Evolutionary conservation across 2,797 vertebrate species (phyloP), one percentile per base, ranked within the genome.

Genomic region (Sarcoramphus papa): DNA sequence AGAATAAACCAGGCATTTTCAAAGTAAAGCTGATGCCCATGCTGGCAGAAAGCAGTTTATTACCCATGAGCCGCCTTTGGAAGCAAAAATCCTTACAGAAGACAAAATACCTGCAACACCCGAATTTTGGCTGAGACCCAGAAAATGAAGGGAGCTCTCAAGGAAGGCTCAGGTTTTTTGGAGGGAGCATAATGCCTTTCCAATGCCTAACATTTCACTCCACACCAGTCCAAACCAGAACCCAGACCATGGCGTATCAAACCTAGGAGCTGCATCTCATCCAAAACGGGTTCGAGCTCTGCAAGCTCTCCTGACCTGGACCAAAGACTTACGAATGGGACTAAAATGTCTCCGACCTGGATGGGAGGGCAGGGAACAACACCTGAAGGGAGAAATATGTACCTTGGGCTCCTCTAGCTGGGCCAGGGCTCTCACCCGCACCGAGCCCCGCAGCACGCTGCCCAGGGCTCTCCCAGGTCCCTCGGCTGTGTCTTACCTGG

Each of bases 201-300:
- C 50, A 75, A 12, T 14, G 60, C 43, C 62, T 43, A 15, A 30
- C 6, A 6, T 37, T 41, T 60, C 68, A 25, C 28, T 69, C 21
- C 31, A 56, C 72, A 45, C 20, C 28, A 37, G 30, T 22, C 28
- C 54, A 88, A 83, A 82, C 47, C 43, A 50, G 23, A 83, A 53
- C 9, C 4, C 33, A 63, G 56, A 37, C 21, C 33, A 10, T 0
- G 0, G 7, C 1, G 1, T 65, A 56, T 54, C 64, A 76, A 48
- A 65, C 8, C 0, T 0, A 23, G 35, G 60, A 30, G 51, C 0
- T 59, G 27, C 7, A 54, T n/a, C 53, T 43, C 69, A 86, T 51
- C 53, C 65, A 40, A 87, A 83, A 79, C 0, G 0, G 14, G 59
- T 14, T 16, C 6, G 18, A 69, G n/a, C 45, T 33, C 68, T 77